Conservation (phyloP, 2,113 vertebrate genomes). For the Butorides virescens region DNA sequence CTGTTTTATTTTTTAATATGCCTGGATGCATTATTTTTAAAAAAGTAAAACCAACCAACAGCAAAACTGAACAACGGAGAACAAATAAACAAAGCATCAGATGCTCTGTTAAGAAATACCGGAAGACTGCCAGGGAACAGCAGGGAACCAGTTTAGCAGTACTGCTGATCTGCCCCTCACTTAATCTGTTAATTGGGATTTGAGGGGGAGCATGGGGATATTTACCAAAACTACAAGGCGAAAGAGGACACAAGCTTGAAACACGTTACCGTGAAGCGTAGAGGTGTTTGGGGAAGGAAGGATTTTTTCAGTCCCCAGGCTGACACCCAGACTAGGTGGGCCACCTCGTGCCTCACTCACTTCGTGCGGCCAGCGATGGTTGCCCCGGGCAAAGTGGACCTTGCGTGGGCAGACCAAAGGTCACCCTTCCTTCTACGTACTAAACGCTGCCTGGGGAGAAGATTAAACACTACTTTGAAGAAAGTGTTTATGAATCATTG, state of each 20-base stretch:
- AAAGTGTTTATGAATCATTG: background rate
- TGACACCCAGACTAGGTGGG: background rate
- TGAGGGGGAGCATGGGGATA: background rate
- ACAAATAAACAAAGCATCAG: background rate
- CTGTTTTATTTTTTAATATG: background rate
- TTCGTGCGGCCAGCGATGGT: accelerated
- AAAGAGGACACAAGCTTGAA: background rate
- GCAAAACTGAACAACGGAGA: background rate
- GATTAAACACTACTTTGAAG: background rate
- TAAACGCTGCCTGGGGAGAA: background rate
- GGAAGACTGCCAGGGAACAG: background rate
- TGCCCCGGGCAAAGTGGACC: background rate
- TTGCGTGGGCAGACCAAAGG: background rate
- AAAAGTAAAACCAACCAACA: background rate
- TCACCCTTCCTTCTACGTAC: background rate
- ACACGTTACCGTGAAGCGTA: accelerated
- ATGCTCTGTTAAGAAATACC: background rate
- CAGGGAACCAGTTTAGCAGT: background rate
- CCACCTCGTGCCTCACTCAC: background rate
- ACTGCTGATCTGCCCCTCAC: background rate
- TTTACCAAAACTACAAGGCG: background rate
- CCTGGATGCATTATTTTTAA: background rate
- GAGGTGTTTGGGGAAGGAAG: background rate
- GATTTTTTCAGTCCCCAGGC: background rate
- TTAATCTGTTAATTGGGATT: background rate